Conservation (phyloP, 2,888 invertebrate species). For the Stictocephala bisonia region DNA sequence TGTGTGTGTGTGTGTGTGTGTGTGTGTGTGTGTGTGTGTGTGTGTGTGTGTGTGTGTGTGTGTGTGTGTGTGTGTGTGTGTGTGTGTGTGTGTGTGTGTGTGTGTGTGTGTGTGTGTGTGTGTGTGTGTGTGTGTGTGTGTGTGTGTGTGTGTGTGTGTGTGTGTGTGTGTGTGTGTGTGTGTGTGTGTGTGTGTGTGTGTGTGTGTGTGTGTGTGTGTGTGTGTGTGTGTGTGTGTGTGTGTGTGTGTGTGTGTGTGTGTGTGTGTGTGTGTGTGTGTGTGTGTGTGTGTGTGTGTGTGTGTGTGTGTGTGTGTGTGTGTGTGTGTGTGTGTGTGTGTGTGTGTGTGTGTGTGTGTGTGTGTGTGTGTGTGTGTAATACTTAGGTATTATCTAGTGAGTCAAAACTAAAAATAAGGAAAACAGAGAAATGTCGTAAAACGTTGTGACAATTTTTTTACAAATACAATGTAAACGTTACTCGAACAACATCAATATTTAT, state of each 20-base stretch:
- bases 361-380: neutral
- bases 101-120: neutral
- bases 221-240: neutral
- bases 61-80: neutral
- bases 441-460: no score
- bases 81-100: neutral
- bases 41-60: neutral
- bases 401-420: no score
- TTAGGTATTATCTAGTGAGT: neutral
- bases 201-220: neutral
- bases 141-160: neutral
- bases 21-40: neutral
- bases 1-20: neutral
- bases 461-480: no score
- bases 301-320: neutral
- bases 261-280: neutral
- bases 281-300: neutral
- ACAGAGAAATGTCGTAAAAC: no score
- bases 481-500: no score
- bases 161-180: neutral
- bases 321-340: neutral
- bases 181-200: neutral
- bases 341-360: neutral
- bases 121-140: neutral
- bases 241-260: neutral